These are phyloP conservation scores for Gymnoscopelus braueri DNA, from an alignment of 2,797 vertebrate genomes.

Conservation along the genomic window DNA sequence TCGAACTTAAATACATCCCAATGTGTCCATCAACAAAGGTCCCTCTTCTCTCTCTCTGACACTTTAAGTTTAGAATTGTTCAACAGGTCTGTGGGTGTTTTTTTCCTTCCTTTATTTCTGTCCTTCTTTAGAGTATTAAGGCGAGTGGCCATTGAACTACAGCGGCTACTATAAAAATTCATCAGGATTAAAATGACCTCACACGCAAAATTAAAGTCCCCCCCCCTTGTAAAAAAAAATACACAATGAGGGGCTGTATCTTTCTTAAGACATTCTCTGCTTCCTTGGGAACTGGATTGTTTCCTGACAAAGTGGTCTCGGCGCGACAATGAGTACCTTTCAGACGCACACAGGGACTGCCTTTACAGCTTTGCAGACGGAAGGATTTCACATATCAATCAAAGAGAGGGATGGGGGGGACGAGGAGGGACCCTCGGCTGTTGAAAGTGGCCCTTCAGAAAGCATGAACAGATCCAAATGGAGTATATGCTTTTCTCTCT, in stretches of 20 bases:
- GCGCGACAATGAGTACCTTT: conserved; percentile 87
- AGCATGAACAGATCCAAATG: conserved; percentile 72
- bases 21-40: conserved; percentile 83
- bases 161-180: conserved; percentile 86
- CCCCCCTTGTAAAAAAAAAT: conserved; percentile 61
- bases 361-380: conserved; percentile 80
- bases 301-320: conserved; percentile 85
- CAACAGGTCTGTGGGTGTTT: conserved; percentile 78
- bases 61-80: conserved; percentile 75
- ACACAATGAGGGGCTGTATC: conserved; percentile 84
- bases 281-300: conserved; percentile 87
- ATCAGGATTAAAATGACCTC: conserved; percentile 90
- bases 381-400: conserved; percentile 91
- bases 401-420: conserved; percentile 65
- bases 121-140: conserved; percentile 80
- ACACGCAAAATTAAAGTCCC: conserved; percentile 87
- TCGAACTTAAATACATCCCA: conserved; percentile 83
- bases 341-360: conserved; percentile 81
- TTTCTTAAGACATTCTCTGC: conserved; percentile 83
- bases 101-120: conserved; percentile 72
- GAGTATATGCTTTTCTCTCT: conserved; percentile 77
- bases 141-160: conserved; percentile 81
- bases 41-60: conserved; percentile 65
- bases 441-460: conserved; percentile 79
- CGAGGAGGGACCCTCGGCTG: conserved; percentile 67